Evolutionary conservation across 2,113 vertebrate genomes (phyloP), one percentile per base, ranked within the genome.

Genomic region (Petroica traversi): DNA sequence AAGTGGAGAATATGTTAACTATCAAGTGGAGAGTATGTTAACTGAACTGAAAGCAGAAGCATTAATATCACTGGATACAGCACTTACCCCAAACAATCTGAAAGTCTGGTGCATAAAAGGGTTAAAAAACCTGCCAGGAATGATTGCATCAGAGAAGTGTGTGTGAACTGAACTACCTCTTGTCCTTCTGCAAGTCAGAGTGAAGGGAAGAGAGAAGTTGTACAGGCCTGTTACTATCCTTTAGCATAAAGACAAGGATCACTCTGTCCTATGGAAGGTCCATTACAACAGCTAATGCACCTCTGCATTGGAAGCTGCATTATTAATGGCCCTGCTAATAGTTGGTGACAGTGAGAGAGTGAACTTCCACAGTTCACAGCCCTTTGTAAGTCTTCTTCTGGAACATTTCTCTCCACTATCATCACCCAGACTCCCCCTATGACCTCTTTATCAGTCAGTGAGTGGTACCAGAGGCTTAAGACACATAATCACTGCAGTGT

Each of bases 381-480:
- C 96, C 73, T 91, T 95, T 95, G 88, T 80, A 86, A 92, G 86
- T 54, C 85, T 79, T 89, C 89, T 94, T 92, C 96, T 97, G 96
- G 92, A 97, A 94, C 29, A 92, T 95, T 96, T 97, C 95, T 96
- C 75, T 97, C 57, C 83, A 90, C 92, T 96, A 96, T 97, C 97
- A 96, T 91, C 97, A 97, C 92, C 78, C 81, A 88, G 94, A 54
- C 89, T 93, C 85, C 93, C 94, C 90, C 43, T 96, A 85, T 97
- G 97, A 97, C 97, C 97, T 92, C 88, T 95, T 97, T 97, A 97
- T 97, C 97, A 91, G 93, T 71, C 95, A 96, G 89, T 97, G 96
- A 97, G 96, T 97, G 96, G 97, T 97, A 97, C 95, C 86, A 92
- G 95, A 97, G 89, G 79, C 52, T 96, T 96, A 95, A 96, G 87